A percentile compares a stretch with the other conserved stretches of the same genome.
These are phyloP conservation scores for Sandelia bainsii DNA, from an alignment of 2,797 vertebrate genomes.

Conservation along the genomic window DNA sequence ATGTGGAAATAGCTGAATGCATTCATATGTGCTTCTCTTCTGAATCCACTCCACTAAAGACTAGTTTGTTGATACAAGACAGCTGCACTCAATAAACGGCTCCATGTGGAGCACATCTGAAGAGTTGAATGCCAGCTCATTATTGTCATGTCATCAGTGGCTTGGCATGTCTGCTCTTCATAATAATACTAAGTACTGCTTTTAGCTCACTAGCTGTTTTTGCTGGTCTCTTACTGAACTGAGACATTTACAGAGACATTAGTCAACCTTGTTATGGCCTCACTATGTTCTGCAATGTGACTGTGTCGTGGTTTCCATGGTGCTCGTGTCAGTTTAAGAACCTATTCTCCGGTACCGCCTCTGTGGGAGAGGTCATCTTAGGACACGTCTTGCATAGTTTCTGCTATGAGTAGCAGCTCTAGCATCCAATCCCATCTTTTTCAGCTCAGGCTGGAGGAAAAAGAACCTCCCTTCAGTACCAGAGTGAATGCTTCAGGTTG, in stretches of 20 bases:
- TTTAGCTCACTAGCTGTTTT: conserved; percentile 56
- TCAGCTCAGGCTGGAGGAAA: conserved; percentile 15
- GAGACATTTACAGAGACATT: conserved; percentile 44
- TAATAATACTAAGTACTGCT: conserved; percentile 57
- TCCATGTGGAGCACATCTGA: conserved; percentile 73
- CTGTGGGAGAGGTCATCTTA: conserved; percentile 70
- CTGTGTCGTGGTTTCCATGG: conserved; percentile 66
- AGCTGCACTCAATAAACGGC: conserved; percentile 77
- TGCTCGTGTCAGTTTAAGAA: conserved; percentile 60
- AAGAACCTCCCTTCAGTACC: conserved; percentile 45
- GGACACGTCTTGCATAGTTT: conserved; percentile 68
- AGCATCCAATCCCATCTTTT: conserved; percentile 59
- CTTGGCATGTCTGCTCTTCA: conserved; percentile 69
- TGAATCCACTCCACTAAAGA: conserved; percentile 51
- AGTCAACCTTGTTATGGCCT: conserved; percentile 57
- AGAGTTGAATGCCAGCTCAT: conserved; percentile 64
- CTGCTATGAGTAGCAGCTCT: conserved; percentile 55
- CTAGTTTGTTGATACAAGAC: conserved; percentile 76
- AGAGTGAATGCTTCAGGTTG: conserved; percentile 63
- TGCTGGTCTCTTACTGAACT: conserved; percentile 35
- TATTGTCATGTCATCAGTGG: conserved; percentile 81
- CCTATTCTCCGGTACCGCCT: conserved; percentile 44
- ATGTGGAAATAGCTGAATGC: conserved; percentile 55
- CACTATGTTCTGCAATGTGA: conserved; percentile 39
- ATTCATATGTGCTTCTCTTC: conserved; percentile 52